Evolutionary conservation across 2,888 invertebrate species (phyloP).

Genomic region (Tetragonula carbonaria): DNA sequence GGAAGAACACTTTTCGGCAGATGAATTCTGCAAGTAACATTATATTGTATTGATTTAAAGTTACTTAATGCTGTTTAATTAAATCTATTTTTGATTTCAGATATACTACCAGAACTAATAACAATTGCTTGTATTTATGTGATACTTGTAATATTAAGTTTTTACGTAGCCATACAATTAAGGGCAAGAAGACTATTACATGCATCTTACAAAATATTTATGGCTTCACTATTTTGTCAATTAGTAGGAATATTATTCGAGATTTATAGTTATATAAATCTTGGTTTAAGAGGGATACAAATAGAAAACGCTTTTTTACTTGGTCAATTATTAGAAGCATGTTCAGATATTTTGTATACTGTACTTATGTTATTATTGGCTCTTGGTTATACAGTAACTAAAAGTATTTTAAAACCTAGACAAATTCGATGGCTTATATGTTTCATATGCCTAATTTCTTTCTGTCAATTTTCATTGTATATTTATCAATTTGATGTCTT

Average conservation of each 20-base stretch:
- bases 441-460: constrained; percentile 91
- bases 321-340: constrained; percentile 90
- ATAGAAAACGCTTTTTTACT: constrained; percentile 82
- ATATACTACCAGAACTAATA: constrained; percentile 93
- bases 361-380: constrained; percentile 92
- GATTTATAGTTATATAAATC: constrained; percentile 90
- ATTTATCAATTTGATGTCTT: constrained; percentile 93
- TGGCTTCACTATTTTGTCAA: constrained; percentile 89
- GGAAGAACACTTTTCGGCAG: constrained; percentile 96
- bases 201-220: constrained; percentile 94
- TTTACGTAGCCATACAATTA: constrained; percentile 91
- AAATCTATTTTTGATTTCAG: constrained; percentile 85
- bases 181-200: constrained; percentile 93
- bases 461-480: constrained; percentile 91
- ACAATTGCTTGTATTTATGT: constrained; percentile 90
- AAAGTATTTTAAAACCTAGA: constrained; percentile 90
- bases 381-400: constrained; percentile 95
- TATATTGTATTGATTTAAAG: constrained; percentile 2
- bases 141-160: constrained; percentile 89
- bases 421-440: constrained; percentile 91
- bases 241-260: constrained; percentile 89
- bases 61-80: constrained; percentile 28
- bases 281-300: constrained; percentile 90
- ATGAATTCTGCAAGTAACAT: constrained; percentile 94
- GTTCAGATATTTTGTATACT: constrained; percentile 91